These are phyloP conservation scores for Cyphomyrmex costatus DNA, from an alignment of 1,140 invertebrate species.

Conservation along the genomic window DNA sequence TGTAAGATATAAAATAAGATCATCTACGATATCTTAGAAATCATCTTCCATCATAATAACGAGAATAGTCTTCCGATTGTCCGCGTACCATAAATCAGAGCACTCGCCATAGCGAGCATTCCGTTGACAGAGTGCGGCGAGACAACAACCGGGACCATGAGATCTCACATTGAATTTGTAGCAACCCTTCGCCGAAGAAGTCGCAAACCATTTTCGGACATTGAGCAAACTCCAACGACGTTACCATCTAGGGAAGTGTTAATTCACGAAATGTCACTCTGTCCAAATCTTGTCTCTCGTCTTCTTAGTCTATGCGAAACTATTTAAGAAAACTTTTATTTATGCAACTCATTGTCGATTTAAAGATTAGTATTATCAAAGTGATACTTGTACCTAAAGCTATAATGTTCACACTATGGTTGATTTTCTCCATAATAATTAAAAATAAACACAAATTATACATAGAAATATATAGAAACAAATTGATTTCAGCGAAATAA, in stretches of 20 bases:
- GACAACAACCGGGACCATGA: not conserved
- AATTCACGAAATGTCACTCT: slow-evolving; percentile 58
- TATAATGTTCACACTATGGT: not conserved
- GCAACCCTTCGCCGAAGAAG: slow-evolving; percentile 66
- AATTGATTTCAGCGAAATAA: not conserved
- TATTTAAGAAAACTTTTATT: not conserved
- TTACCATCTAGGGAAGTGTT: slow-evolving; percentile 71
- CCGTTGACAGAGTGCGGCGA: slow-evolving; percentile 55
- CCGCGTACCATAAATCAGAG: slow-evolving; percentile 68
- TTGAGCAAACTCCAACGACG: slow-evolving; percentile 58
- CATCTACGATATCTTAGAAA: not conserved
- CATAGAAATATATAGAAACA: not conserved
- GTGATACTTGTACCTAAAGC: not conserved
- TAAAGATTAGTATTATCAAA: not conserved
- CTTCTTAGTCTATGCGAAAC: not conserved
- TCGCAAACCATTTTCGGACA: slow-evolving; percentile 71
- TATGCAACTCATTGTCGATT: not conserved
- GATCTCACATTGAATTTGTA: slow-evolving; percentile 69
- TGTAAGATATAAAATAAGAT: not conserved
- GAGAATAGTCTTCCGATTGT: slow-evolving; percentile 61
- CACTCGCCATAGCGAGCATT: slow-evolving; percentile 72
- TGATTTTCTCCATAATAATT: not conserved
- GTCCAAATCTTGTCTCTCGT: slow-evolving; percentile 60
- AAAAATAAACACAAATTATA: not conserved
- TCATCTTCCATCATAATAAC: slow-evolving; percentile 23